These are phyloP conservation scores for Petaurus breviceps DNA, from an alignment of 2,113 vertebrate species.

Conservation along the genomic window DNA sequence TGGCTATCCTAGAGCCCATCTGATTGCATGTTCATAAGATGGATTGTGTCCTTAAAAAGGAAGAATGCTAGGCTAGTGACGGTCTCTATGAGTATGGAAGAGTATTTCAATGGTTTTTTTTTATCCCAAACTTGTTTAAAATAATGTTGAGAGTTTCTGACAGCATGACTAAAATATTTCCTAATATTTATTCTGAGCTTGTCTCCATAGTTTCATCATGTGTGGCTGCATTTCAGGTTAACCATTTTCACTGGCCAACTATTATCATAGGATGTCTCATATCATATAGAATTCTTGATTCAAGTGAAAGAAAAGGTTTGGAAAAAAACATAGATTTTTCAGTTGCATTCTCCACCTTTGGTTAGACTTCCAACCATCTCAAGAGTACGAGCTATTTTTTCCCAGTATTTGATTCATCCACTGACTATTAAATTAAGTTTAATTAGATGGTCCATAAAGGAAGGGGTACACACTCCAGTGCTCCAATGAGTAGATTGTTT, in stretches of 20 bases:
- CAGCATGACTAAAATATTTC: neutral
- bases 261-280: neutral
- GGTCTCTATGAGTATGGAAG: neutral
- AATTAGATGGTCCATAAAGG: neutral
- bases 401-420: neutral
- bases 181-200: neutral
- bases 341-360: neutral
- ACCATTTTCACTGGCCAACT: neutral
- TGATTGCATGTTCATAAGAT: neutral
- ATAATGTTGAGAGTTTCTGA: neutral
- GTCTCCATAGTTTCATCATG: neutral
- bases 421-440: neutral
- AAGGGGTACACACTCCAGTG: neutral
- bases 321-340: no score
- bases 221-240: neutral
- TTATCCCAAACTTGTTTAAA: neutral
- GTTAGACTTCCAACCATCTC: neutral
- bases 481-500: neutral
- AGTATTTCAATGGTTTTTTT: neutral
- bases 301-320: neutral
- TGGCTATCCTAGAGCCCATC: neutral
- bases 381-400: neutral
- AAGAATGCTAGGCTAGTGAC: neutral
- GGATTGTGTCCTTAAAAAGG: neutral
- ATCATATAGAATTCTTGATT: neutral